Base-by-base conservation (phyloP, 1,140 invertebrate genomes). In the Hyphantria cunea region DNA sequence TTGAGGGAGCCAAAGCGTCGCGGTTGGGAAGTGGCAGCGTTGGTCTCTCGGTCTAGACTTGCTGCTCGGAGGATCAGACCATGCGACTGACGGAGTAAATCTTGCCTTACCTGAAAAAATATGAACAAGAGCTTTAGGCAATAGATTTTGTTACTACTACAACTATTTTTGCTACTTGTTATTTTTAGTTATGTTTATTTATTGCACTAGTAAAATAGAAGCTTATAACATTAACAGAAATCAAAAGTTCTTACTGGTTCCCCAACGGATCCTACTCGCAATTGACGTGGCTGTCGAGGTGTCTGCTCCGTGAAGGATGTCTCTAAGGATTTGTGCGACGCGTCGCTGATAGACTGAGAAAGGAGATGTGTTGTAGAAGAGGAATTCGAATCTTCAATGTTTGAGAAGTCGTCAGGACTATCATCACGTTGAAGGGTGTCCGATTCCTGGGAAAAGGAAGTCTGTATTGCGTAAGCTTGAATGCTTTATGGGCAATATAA, bases 1-100 rank as follows among this genome's bases (percentile, higher is more conserved):
- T 83, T 84, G 15, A 87, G 71, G 33, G 86, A 87, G 17, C 79
- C 78, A 37, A 81, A 84, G 25, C 79, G 66, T 45, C 82, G 73
- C 0, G 72, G 52, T 9, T 74, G 74, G 3, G 69, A 59, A 5
- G 45, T 44, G 33, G 67, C 56, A 12, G 76, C 54, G 0, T 78
- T 63, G 15, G 72, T 76, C 14, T 78, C 89, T 0, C 88, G 77
- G 52, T 91, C 90, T 12, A 91, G 72, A 52, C 89, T 91, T 3
- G 90, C 83, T 0, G 90, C 90, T 31, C 89, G 81, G 0, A 91
- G 76, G 9, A 91, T 89, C 53, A 91, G 68, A 0, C 90, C 87
- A 54, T 87, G 60, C 0, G 86, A 87, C n/a, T 82, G 80, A 7
- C 80, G 73, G 6, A 80, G 56, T 32, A 82, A 71, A 11, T 82